Evolutionary conservation across 2,888 invertebrate species (phyloP), one percentile per base, ranked within the genome.

Genomic region (Heteropelma amictum): DNA sequence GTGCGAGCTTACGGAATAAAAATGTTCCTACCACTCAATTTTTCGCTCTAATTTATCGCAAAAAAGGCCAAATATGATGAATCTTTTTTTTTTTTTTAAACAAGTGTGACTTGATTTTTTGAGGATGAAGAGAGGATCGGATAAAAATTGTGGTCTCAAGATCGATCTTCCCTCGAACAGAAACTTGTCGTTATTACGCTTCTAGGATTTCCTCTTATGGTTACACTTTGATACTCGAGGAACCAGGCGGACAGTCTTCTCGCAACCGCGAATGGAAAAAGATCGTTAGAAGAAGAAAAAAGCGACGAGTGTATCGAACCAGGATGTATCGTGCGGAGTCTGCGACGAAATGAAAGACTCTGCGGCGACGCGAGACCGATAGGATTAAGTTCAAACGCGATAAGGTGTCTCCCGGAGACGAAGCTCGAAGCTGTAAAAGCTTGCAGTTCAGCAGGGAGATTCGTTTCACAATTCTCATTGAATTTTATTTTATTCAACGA

Each of bases 401-500:
- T 72, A 67, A 56, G 26, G 28, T 19, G 58, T 64, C 63, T 60
- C 58, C 33, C 19, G 42, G 42, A 30, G 10, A 12, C 19, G 28
- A n/a, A 42, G 17, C 17, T 42, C 10, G 12, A 6, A 19, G 5
- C 6, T 19, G 1, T 35, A 42, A 51, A 40, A 19, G 45, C 70
- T 53, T 45, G 67, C 77, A 54, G 40, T 77, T 21, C 70, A 77
- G 6, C 35, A n/a, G n/a, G n/a, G n/a, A n/a, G n/a, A 6, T 35
- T 21, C 35, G 4, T 21, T n/a, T 19, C 23, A 1, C 38, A 19
- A 19, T 23, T 47, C 23, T 77, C 76, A 74, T 80, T 79, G 49
- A 70, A 40, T 68, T 61, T 72, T 6, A 68, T 68, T 68, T 68
- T 67, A 56, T 61, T 61, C 51, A n/a, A 76, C 26, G 23, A 7